Evolutionary conservation across 2,113 vertebrate species (phyloP).

Genomic region (Hydrochoerus hydrochaeris): DNA sequence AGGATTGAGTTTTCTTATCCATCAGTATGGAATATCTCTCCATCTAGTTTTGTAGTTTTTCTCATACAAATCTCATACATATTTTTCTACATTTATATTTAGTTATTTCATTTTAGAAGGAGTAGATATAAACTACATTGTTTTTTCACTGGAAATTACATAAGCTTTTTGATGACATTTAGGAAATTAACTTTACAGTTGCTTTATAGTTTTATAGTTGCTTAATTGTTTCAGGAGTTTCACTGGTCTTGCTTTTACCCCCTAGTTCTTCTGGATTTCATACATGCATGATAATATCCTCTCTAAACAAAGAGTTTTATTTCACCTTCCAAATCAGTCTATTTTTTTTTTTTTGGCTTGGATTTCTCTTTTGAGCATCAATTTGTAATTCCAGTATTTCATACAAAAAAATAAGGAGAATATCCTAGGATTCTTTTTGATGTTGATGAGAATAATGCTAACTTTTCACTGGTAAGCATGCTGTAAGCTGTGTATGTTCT

Average conservation of each 20-base stretch:
- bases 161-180: not conserved
- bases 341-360: not conserved
- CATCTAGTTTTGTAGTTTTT: not conserved
- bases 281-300: not conserved
- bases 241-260: not conserved
- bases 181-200: not conserved
- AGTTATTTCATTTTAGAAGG: not conserved
- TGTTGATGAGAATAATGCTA: not conserved
- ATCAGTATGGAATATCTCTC: not conserved
- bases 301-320: not conserved
- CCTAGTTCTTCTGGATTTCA: not conserved
- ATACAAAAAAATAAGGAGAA: not conserved
- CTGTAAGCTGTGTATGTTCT: not conserved
- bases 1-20: not conserved
- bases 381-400: not conserved
- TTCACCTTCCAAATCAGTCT: not conserved
- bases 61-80: not conserved
- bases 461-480: not conserved
- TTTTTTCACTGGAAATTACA: not conserved
- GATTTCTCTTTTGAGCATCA: not conserved
- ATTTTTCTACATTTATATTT: not conserved
- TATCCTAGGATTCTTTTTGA: not conserved
- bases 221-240: not conserved
- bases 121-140: not conserved
- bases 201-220: too few species aligned